A percentile compares a stretch with the other conserved stretches of the same genome.
Evolutionary conservation across 2,797 vertebrate species (phyloP).

Genomic region (Gorsachius magnificus): DNA sequence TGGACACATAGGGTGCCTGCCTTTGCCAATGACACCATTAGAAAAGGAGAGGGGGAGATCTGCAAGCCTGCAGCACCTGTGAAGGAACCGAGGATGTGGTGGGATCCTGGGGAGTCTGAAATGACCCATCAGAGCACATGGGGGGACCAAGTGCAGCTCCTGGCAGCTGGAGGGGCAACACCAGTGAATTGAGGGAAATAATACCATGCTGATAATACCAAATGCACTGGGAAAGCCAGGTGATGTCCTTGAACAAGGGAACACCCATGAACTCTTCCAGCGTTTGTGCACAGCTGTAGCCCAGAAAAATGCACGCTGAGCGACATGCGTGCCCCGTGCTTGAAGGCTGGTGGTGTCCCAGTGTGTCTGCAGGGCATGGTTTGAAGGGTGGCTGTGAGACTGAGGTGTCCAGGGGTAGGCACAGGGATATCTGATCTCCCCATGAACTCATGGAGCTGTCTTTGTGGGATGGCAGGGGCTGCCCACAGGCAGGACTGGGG

Average conservation of each 20-base stretch:
- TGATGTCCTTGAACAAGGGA: neutral
- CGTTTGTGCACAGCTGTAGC: neutral
- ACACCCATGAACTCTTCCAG: neutral
- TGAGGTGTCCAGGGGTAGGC: neutral
- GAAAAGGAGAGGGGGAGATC: neutral
- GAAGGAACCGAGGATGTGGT: neutral
- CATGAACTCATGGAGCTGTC: neutral
- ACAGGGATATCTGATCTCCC: neutral
- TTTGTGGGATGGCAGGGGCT: accelerated
- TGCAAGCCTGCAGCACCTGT: neutral
- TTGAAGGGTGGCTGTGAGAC: neutral
- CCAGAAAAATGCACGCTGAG: neutral
- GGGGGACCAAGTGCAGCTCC: neutral
- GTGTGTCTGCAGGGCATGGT: neutral
- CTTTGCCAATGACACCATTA: neutral
- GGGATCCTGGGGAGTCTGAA: neutral
- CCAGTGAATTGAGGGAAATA: neutral
- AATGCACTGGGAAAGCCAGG: accelerated
- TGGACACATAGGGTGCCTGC: neutral
- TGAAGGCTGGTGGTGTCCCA: neutral
- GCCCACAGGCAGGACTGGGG: neutral
- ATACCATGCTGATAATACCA: neutral
- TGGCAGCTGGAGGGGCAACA: neutral
- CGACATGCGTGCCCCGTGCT: accelerated
- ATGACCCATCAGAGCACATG: neutral